phyloP scores from a whole-genome alignment of 2,888 invertebrate species.

The Anoplius nigerrimus region DNA sequence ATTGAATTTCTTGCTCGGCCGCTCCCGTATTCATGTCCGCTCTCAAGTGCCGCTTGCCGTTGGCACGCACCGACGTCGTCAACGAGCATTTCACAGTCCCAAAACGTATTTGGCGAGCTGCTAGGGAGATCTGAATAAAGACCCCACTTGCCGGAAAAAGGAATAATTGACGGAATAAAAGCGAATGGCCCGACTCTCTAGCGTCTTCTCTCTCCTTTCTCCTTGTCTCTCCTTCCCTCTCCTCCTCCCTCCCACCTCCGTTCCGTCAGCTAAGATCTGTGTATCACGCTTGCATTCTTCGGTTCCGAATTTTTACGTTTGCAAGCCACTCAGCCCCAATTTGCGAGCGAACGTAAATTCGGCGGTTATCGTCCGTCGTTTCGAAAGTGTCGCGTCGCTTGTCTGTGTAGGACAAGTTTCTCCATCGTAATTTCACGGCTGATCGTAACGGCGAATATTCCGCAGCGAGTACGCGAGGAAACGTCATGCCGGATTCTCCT shows the following conservation, averaged over 20 bases:
- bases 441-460: neutral
- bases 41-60: conserved; percentile 1
- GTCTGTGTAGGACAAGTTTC: too few relatives aligned
- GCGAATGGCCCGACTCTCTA: too few relatives aligned
- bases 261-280: too few relatives aligned
- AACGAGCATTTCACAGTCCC: conserved; percentile 6
- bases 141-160: neutral
- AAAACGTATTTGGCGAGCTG: too few relatives aligned
- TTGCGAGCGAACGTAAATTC: too few relatives aligned
- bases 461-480: conserved; percentile 6
- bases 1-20: conserved; percentile 1
- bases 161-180: too few relatives aligned
- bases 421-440: neutral
- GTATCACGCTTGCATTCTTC: too few relatives aligned
- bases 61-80: conserved; percentile 3
- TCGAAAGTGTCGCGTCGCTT: too few relatives aligned
- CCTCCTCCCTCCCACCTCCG: too few relatives aligned
- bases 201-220: neutral
- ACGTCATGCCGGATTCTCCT: conserved; percentile 33
- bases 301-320: too few relatives aligned
- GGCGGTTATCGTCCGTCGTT: too few relatives aligned
- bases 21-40: neutral
- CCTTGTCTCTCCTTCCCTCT: neutral
- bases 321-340: too few relatives aligned
- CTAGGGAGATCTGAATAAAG: neutral